Evolutionary conservation across 2,113 vertebrate species (phyloP), one percentile per base, ranked within the genome.

Genomic region (Hippolais icterina): DNA sequence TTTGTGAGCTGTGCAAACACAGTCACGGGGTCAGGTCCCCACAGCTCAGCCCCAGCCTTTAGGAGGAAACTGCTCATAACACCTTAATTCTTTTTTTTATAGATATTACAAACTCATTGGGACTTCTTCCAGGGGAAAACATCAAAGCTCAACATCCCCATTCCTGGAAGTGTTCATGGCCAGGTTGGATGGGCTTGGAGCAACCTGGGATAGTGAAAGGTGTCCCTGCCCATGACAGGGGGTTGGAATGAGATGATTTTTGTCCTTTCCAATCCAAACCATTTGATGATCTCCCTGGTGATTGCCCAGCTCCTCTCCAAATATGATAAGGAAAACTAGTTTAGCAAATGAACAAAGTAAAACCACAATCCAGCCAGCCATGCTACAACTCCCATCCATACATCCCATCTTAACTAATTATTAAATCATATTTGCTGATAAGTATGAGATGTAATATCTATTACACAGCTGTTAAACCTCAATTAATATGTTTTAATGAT

Each of bases 401-500:
- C 78, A 69, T 74, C 79, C 87, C 60, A 5, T 54, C 83, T 84
- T 44, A 95, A 88, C 89, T 39, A 75, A 90, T 97, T 96, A 94
- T 97, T 95, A 97, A 96, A 95, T 97, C 95, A 90, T 95, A 97
- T 89, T 82, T 92, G 77, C 87, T 97, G 97, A 90, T 95, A 95
- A 94, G 89, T 93, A 70, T 53, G 87, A 93, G 96, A 94, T 94
- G 94, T 95, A 94, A 80, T 95, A 91, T 96, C 95, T 96, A 94
- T 96, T 96, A 95, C 92, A 94, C 91, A 95, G 94, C 92, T 97
- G 97, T 94, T 96, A 95, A 96, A 93, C 94, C 61, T 90, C 95
- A 96, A 95, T 96, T 97, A 97, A 94, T 96, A 95, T 65, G 91
- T 96, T 96, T 96, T 96, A 96, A 97, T 93, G 95, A 96, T 95